These are phyloP conservation scores for Perithous albicinctus DNA, from an alignment of 2,888 invertebrate species.

Conservation along the genomic window DNA sequence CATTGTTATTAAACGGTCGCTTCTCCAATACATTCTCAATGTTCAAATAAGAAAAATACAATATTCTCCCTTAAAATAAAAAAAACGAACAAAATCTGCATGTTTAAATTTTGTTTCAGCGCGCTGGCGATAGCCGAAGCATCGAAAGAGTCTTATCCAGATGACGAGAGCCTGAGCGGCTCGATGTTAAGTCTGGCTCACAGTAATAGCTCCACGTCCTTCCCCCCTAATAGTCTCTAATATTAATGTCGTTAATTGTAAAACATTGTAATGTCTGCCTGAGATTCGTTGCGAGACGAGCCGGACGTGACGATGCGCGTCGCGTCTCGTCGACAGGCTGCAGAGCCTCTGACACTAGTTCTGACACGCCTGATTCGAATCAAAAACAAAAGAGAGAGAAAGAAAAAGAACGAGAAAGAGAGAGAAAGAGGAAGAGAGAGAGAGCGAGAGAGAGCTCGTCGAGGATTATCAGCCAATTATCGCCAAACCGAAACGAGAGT, in stretches of 20 bases:
- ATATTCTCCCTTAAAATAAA: background rate
- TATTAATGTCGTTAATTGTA: slow-evolving; percentile 81
- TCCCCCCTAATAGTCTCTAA: slow-evolving; percentile 91
- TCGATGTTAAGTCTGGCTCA: slow-evolving; percentile 98
- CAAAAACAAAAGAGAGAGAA: slow-evolving; percentile 12
- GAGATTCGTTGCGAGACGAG: slow-evolving; percentile 76
- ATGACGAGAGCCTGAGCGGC: slow-evolving; percentile 96
- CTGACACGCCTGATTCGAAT: slow-evolving; percentile 53
- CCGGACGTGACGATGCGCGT: slow-evolving; percentile 56
- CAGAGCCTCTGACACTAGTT: slow-evolving; percentile 43
- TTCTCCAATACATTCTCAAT: too few species aligned
- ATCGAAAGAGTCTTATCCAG: slow-evolving; percentile 94
- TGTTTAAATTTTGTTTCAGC: slow-evolving; percentile 85
- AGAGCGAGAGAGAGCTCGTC: slow-evolving; percentile 68
- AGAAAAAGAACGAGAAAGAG: background rate
- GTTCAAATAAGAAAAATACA: too few species aligned
- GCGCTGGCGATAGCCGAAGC: slow-evolving; percentile 96
- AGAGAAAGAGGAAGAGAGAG: slow-evolving; percentile 6
- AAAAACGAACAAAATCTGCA: slow-evolving; percentile 44
- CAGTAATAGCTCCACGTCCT: slow-evolving; percentile 97
- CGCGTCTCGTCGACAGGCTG: slow-evolving; percentile 52
- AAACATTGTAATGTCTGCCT: slow-evolving; percentile 81
- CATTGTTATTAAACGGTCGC: too few species aligned
- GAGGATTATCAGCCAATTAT: slow-evolving; percentile 44
- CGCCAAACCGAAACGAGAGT: slow-evolving; percentile 53